phyloP scores from a whole-genome alignment of 2,797 vertebrate species.

The Meda fulgida region DNA sequence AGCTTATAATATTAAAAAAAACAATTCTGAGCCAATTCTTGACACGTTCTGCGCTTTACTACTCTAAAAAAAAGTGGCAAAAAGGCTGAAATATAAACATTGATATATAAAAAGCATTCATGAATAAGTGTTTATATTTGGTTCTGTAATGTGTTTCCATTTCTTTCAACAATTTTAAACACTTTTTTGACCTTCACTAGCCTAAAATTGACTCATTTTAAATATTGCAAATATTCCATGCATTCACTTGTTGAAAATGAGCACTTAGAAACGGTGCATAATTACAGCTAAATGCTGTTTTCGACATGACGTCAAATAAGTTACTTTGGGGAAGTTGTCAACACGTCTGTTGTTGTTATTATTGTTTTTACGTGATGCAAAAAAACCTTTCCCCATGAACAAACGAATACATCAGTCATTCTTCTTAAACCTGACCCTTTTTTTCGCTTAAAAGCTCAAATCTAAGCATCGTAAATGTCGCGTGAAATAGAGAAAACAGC shows the following conservation, averaged over 20 bases:
- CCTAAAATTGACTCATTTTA: too few species aligned
- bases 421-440: fast-evolving
- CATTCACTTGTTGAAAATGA: background rate
- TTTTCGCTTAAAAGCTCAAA: too few species aligned
- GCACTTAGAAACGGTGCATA: too few species aligned
- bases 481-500: background rate
- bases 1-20: too few species aligned
- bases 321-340: background rate
- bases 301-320: too few species aligned
- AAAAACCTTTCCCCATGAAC: too few species aligned
- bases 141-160: background rate
- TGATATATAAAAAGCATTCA: background rate
- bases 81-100: background rate
- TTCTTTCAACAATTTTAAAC: background rate
- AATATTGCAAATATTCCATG: background rate
- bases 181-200: too few species aligned
- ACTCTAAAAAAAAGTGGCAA: background rate
- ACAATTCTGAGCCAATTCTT: background rate
- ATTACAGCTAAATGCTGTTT: background rate
- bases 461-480: too few species aligned
- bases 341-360: background rate
- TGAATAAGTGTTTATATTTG: background rate
- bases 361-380: background rate
- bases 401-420: background rate
- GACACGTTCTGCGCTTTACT: background rate